Evolutionary conservation across 2,113 vertebrate genomes (phyloP), one percentile per base, ranked within the genome.

Genomic region (Misgurnus anguillicaudatus): DNA sequence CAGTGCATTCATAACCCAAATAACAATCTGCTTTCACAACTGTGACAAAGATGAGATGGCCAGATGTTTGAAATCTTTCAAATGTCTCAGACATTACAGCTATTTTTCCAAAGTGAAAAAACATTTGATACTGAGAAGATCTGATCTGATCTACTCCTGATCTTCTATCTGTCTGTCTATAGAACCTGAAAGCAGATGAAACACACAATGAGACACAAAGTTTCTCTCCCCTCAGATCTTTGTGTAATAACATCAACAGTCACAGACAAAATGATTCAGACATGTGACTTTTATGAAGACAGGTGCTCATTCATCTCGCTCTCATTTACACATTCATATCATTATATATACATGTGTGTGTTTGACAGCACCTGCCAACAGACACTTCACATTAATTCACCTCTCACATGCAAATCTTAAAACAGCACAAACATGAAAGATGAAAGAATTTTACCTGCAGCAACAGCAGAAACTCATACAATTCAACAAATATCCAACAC

Each of bases 21-120:
- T 70, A 75, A 67, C 36, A 41, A 70, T 78, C 48, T 58, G 57
- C 39, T 47, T 13, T n/a, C 42, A 31, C 17, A 39, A 47, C 24
- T 41, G 7, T 63, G 75, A 42, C 75, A 70, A 86, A 47, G 55
- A 63, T 81, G 73, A 81, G 14, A 69, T 19, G 0, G 41, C n/a
- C 65, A 67, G 62, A 81, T 47, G 45, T 69, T 57, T 77, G 38
- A 69, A 39, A 75, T n/a, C 45, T 5, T 6, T 41, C 55, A 62
- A 41, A 19, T 62, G 48, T 14, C 14, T 53, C 45, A 70, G 41
- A 68, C 4, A 69, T 67, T 75, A 48, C 47, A 48, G 47, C 9
- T 3, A 48, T 48, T 11, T 48, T 48, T 13, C 47, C 3, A 9
- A 9, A 48, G 4, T 9, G 16, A 16, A 13, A 17, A 7, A 55